Percentiles rank a stretch among this genome's conserved stretches.
Conservation (phyloP, 2,888 invertebrate genomes). For the Dioctria rufipes region DNA sequence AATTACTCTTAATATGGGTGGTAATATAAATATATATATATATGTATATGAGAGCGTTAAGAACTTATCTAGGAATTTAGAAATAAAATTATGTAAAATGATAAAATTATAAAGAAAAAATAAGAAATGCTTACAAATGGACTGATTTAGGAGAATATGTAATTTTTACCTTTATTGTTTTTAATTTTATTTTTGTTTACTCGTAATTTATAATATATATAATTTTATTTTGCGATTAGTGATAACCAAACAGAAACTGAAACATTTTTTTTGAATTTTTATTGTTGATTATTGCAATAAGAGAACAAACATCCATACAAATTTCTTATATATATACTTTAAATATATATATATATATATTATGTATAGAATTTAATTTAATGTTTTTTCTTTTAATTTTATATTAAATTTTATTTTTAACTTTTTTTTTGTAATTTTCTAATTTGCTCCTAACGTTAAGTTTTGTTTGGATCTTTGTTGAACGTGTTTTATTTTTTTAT, state of each 20-base stretch:
- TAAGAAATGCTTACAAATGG: conserved; percentile 45
- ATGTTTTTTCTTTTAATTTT: conserved; percentile 12
- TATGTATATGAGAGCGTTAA: conserved; percentile 1
- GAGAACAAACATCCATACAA: conserved; percentile 34
- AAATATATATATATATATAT: background rate
- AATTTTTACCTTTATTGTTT: conserved; percentile 41
- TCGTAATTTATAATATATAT: conserved; percentile 38
- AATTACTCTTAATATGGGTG: background rate
- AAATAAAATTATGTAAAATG: background rate
- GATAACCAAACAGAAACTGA: background rate
- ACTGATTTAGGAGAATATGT: conserved; percentile 49
- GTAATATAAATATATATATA: conserved; percentile 8
- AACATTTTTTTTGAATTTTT: conserved; percentile 12
- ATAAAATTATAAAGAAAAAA: conserved; percentile 2
- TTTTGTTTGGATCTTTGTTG: conserved; percentile 47
- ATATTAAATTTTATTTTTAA: background rate
- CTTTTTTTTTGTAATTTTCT: too few relatives aligned
- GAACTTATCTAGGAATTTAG: background rate
- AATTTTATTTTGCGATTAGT: conserved; percentile 41
- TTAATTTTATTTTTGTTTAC: conserved; percentile 43
- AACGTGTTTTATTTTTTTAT: conserved; percentile 22
- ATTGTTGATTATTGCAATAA: conserved; percentile 49
- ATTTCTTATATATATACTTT: background rate
- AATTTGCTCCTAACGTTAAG: conserved; percentile 37
- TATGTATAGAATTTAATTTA: background rate